Base-by-base conservation (phyloP, 1,140 invertebrate species). In the Cyclargus thomasi region DNA sequence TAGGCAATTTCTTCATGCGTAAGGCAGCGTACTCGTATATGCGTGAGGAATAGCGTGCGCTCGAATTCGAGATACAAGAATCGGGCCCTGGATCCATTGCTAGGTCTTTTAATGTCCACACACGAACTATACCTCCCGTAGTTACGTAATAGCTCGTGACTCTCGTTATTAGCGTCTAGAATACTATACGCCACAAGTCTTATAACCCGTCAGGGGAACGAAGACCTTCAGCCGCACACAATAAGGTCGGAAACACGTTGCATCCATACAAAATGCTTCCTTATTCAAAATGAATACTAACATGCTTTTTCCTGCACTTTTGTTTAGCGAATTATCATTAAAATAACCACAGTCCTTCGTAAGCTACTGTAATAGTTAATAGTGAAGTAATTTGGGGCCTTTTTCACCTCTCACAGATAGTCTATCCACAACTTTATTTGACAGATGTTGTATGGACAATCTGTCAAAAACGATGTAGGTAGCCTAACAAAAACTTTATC, bases 91-190 rank as follows among this genome's bases (percentile, higher is more conserved):
- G 29, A 29, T 5, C 39, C 39, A 47, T 47, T 8, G 39, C 10
- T 47, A 16, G 39, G 39, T 47, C 39, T 47, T 16, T 47, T 47
- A 47, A 47, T 47, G 39, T 47, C 39, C 35, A 59, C 57, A 59
- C 53, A 35, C 53, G 55, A 16, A 36, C 53, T 57, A 16, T 59
- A 57, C 72, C 73, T 76, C 69, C 73, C 53, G 67, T 65, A 68
- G 78, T 88, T 90, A 87, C 85, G 85, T 78, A 90, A 90, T 78
- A 82, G 79, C 87, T 87, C 87, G 87, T 90, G 87, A 90, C 83
- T 87, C 80, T 82, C 81, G 80, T 87, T 82, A 86, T 77, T 70
- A 80, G 67, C 71, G 67, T 35, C 75, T 78, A 70, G 65, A 73
- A 77, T 69, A 71, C 76, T 69, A 79, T 82, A 82, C 67, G 83